Evolutionary conservation across 2,797 vertebrate species (phyloP).

Genomic region (Labroides dimidiatus): DNA sequence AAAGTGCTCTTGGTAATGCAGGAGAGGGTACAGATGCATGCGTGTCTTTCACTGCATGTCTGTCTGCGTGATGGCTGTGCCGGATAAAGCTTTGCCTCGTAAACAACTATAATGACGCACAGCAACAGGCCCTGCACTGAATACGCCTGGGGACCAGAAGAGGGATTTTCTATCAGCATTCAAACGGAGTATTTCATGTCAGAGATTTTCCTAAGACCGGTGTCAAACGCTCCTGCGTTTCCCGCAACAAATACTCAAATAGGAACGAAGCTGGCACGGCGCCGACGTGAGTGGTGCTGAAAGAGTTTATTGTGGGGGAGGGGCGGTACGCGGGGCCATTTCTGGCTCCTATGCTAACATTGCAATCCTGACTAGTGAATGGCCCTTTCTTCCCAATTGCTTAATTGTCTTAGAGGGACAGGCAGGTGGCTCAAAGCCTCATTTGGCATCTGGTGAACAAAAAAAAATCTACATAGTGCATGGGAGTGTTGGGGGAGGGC

Average conservation of each 20-base stretch:
- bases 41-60: slow-evolving; percentile 26
- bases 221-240: slow-evolving; percentile 60
- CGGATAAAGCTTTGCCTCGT: slow-evolving; percentile 48
- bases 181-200: slow-evolving; percentile 55
- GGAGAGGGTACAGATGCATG: slow-evolving; percentile 10
- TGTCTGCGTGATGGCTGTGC: slow-evolving; percentile 39
- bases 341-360: slow-evolving; percentile 51
- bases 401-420: slow-evolving; percentile 74
- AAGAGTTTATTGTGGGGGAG: slow-evolving; percentile 50
- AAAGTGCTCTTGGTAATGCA: slow-evolving; percentile 48
- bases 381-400: slow-evolving; percentile 68
- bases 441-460: slow-evolving; percentile 68
- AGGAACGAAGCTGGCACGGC: slow-evolving; percentile 55
- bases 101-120: slow-evolving; percentile 54
- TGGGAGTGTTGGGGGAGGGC: slow-evolving; percentile 63
- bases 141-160: slow-evolving; percentile 36
- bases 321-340: slow-evolving; percentile 33
- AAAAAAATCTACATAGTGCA: slow-evolving; percentile 36
- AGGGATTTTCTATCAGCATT: slow-evolving; percentile 49
- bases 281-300: slow-evolving; percentile 52
- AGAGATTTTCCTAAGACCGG: slow-evolving; percentile 56
- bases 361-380: slow-evolving; percentile 63
- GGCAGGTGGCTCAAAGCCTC: slow-evolving; percentile 75
- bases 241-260: slow-evolving; percentile 70
- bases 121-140: slow-evolving; percentile 36